Conservation (phyloP, 2,888 invertebrate genomes). For the Phaedon cochleariae region DNA sequence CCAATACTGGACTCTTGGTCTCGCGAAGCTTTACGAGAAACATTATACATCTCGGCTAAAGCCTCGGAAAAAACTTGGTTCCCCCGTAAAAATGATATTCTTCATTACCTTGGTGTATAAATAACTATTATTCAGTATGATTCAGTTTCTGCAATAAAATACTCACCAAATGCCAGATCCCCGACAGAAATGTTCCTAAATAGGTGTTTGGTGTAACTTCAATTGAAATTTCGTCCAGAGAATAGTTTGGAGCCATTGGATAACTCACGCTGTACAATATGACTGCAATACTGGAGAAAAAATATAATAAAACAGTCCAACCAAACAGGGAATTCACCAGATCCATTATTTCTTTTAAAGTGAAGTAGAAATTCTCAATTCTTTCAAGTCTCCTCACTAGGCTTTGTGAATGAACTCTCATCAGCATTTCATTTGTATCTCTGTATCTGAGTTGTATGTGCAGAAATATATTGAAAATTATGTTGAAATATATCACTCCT, state of each 20-base stretch:
- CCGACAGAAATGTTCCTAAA: not conserved
- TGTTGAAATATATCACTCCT: not conserved
- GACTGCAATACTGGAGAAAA: not conserved
- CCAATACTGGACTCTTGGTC: no score
- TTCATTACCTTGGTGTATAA: no score
- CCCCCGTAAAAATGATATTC: no score
- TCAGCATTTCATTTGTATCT: not conserved
- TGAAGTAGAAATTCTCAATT: not conserved
- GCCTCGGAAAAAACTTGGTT: no score
- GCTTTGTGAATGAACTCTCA: not conserved
- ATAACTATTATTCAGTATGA: no score
- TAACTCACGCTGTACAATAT: not conserved
- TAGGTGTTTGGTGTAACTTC: not conserved
- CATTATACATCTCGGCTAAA: no score
- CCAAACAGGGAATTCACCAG: not conserved
- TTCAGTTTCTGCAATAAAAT: no score
- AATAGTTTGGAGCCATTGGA: not conserved
- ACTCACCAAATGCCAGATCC: not conserved
- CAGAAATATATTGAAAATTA: not conserved
- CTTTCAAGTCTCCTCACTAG: not conserved
- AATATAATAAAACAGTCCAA: not conserved
- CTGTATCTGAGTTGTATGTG: not conserved
- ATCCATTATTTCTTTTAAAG: not conserved
- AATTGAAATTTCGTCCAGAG: not conserved
- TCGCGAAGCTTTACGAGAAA: no score